Evolutionary conservation across 2,113 vertebrate genomes (phyloP), one percentile per base, ranked within the genome.

Genomic region (Excalfactoria chinensis): DNA sequence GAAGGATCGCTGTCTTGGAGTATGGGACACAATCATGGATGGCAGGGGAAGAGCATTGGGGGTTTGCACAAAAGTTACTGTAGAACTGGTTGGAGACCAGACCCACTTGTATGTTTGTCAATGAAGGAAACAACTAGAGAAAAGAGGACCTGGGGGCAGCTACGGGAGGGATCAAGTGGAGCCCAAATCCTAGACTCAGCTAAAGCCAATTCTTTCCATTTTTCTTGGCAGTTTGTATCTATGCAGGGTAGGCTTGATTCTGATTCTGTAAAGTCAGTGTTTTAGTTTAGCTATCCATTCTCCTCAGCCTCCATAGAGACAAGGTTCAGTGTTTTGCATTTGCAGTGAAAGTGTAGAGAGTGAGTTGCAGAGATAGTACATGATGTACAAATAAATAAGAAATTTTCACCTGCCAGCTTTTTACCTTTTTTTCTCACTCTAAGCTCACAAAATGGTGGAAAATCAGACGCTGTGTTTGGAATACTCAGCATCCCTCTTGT

Each of bases 51-150:
- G 40, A 75, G 3, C 30, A 30, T 84, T 84, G 64, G 20, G 43
- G 19, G 15, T 53, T 64, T 64, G 23, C 1, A 1, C 21, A 70
- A 63, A 88, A 55, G 9, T 46, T 78, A 18, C 8, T 14, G 30
- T 14, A n/a, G 28, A 17, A 55, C 30, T n/a, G 55, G 17, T 32
- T 18, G 41, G 59, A 60, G 37, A 30, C 60, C 34, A 37, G 37
- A 22, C 2, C 7, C 13, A 5, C 11, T 0, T 32, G 5, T 21
- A 3, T 37, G 5, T 40, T 1, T 25, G 8, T 64, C 23, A 20
- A 2, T 51, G 58, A 32, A 7, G n/a, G 46, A 71, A 34, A 32
- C 30, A 62, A 18, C 19, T 86, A 44, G 59, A 9, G 15, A 26
- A 23, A 35, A 37, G 59, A 53, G 56, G 56, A 66, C 20, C 13